These are phyloP conservation scores for Heliopora coerulea DNA, from an alignment of 92 coral and sea anemone genomes.

Conservation along the genomic window DNA sequence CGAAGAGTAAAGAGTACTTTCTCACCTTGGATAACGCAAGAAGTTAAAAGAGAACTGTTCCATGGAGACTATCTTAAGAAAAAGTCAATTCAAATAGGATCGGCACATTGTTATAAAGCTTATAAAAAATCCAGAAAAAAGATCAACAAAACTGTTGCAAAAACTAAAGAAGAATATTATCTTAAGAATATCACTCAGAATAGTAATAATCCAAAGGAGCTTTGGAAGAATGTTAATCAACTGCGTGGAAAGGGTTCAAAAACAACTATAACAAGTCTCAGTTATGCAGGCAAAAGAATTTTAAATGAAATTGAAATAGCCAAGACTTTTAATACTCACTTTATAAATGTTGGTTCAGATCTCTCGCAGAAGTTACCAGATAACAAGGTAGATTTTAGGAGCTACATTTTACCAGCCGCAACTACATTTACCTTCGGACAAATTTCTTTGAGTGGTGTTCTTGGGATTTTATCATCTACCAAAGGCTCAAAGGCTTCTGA, in stretches of 20 bases:
- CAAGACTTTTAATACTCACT: not conserved
- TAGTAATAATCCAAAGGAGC: not conserved
- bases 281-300: not conserved
- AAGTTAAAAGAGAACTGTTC: not conserved
- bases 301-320: not conserved
- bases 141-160: not conserved
- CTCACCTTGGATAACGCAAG: not conserved
- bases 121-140: not conserved
- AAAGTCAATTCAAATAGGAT: constrained; percentile 1
- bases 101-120: not conserved
- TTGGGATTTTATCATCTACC: not conserved
- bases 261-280: not conserved
- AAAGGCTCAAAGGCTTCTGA: not conserved
- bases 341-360: constrained; percentile 1
- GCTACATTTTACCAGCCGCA: not conserved
- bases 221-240: constrained; percentile 11
- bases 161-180: not conserved
- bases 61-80: constrained; percentile 4
- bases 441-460: constrained; percentile 1
- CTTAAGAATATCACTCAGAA: not conserved
- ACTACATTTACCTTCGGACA: not conserved
- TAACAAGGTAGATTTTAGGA: not conserved
- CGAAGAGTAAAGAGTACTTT: not conserved
- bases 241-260: not conserved
- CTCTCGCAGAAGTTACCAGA: not conserved